These are phyloP conservation scores for Ciona savignyi DNA, from an alignment of 23 tunicate species.

Conservation along the genomic window DNA sequence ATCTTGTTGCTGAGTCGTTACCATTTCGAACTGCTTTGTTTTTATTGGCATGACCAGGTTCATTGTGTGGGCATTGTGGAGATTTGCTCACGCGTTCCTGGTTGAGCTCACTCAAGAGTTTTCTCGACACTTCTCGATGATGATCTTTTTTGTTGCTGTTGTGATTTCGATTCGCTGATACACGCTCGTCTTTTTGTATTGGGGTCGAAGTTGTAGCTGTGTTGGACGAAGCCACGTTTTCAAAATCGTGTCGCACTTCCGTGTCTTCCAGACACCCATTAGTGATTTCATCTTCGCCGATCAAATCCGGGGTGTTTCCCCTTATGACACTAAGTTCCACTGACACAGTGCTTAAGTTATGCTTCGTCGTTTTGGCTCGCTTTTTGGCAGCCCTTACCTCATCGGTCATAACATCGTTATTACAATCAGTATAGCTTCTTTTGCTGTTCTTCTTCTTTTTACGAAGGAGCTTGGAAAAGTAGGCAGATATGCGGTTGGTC, in stretches of 20 bases:
- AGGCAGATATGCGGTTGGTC: constrained; percentile 11
- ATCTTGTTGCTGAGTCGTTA: no score
- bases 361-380: constrained; percentile 15
- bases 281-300: constrained; percentile 5
- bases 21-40: no score
- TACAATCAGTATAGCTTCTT: constrained; percentile 7
- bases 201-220: constrained; percentile 1
- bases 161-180: neutral
- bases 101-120: neutral
- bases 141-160: neutral
- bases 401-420: constrained; percentile 24
- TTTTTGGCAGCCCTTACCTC: constrained; percentile 14
- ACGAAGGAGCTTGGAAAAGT: constrained; percentile 33
- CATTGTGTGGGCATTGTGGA: neutral
- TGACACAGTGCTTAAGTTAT: neutral
- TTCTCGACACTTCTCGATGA: neutral
- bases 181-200: no score
- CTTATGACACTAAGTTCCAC: constrained; percentile 27
- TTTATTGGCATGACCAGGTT: neutral
- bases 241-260: neutral
- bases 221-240: neutral
- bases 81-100: neutral
- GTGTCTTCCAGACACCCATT: constrained; percentile 2
- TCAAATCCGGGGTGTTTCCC: constrained; percentile 18
- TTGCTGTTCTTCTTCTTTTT: constrained; percentile 20